phyloP scores from a whole-genome alignment of 2,888 invertebrate species.

The Watsonalla cultraria region DNA sequence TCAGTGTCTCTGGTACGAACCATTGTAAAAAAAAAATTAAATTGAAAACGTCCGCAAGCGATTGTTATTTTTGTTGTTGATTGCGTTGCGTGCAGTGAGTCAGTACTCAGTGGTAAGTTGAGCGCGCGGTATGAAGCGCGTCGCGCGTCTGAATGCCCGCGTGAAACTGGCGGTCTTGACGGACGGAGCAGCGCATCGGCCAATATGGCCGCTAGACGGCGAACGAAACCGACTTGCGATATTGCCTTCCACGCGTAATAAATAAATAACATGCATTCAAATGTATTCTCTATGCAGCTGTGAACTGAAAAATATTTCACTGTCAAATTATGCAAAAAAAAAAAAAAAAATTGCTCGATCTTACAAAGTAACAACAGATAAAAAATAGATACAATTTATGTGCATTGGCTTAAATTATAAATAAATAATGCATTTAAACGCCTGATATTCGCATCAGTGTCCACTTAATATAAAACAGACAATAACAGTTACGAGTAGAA shows the following conservation, averaged over 20 bases:
- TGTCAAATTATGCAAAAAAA: not conserved
- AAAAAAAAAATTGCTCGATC: conserved; percentile 1
- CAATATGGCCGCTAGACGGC: conserved; percentile 59
- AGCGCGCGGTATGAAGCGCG: conserved; percentile 34
- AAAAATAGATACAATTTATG: too few species aligned
- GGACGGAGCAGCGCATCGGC: conserved; percentile 44
- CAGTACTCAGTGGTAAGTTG: conserved; percentile 14
- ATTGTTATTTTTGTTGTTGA: conserved; percentile 18
- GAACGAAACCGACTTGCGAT: conserved; percentile 55
- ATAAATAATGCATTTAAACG: too few species aligned
- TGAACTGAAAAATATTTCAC: too few species aligned
- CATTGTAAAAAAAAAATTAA: conserved; percentile 36
- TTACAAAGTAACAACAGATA: too few species aligned
- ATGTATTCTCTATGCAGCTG: conserved; percentile 1
- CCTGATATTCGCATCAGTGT: too few species aligned
- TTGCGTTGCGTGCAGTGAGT: conserved; percentile 34
- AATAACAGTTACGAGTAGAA: too few species aligned
- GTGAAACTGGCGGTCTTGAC: conserved; percentile 64
- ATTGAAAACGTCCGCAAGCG: conserved; percentile 13
- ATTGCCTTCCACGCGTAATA: conserved; percentile 62
- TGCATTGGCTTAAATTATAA: too few species aligned
- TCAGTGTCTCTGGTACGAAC: conserved; percentile 63
- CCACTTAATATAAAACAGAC: too few species aligned
- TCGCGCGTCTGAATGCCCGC: conserved; percentile 60
- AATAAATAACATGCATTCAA: conserved; percentile 63